phyloP scores from a whole-genome alignment of 2,888 invertebrate genomes.

The Aphidoletes aphidimyza region DNA sequence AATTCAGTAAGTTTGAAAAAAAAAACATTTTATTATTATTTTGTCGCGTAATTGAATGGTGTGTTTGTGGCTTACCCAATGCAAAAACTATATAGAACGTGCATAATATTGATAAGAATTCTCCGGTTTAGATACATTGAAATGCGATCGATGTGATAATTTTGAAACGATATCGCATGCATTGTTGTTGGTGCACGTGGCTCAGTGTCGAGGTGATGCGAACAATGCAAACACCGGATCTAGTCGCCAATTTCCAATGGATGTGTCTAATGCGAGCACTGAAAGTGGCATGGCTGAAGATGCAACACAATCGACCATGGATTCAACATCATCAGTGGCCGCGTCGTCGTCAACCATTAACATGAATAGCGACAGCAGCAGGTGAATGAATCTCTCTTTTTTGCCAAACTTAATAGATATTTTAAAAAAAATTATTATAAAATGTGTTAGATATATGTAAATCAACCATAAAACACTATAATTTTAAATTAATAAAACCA shows the following conservation, averaged over 20 bases:
- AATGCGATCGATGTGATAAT: constrained; percentile 84
- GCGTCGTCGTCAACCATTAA: constrained; percentile 37
- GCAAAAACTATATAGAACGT: background rate
- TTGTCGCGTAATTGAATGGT: background rate
- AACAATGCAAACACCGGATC: constrained; percentile 64
- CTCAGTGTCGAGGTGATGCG: constrained; percentile 68
- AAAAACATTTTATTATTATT: constrained; percentile 58
- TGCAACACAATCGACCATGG: constrained; percentile 56
- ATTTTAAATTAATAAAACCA: background rate
- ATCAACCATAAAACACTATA: too few relatives aligned
- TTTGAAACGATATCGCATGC: constrained; percentile 83
- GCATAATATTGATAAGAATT: background rate
- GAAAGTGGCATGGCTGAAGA: constrained; percentile 64
- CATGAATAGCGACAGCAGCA: constrained; percentile 55
- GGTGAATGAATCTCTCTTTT: background rate
- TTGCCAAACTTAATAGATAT: background rate
- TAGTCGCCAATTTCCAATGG: constrained; percentile 52
- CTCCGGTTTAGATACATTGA: constrained; percentile 66
- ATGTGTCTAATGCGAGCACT: background rate
- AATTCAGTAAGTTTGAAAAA: constrained; percentile 47
- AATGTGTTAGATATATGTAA: too few relatives aligned
- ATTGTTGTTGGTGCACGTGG: constrained; percentile 79
- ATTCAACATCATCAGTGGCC: constrained; percentile 39
- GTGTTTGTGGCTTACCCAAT: background rate
- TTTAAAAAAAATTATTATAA: too few relatives aligned